A percentile compares a stretch with the other conserved stretches of the same genome.
phyloP scores from a whole-genome alignment of 2,888 invertebrate species.

The Tortrix viridana region DNA sequence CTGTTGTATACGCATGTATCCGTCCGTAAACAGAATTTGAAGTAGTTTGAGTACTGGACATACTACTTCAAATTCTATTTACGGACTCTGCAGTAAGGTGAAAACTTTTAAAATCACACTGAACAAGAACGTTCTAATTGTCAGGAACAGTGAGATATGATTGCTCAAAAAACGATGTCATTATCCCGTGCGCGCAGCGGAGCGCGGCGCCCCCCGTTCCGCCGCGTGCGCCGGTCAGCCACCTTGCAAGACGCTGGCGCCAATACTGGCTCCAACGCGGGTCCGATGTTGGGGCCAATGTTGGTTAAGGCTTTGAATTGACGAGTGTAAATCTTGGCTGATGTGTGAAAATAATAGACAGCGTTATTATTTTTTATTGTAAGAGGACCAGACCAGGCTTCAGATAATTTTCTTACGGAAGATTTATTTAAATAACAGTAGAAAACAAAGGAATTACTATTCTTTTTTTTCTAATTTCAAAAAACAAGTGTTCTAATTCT shows the following conservation, averaged over 20 bases:
- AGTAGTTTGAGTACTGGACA: too few relatives aligned
- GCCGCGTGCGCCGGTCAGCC: conserved; percentile 66
- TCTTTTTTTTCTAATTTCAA: too few relatives aligned
- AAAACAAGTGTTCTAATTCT: too few relatives aligned
- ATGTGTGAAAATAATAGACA: too few relatives aligned
- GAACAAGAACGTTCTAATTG: conserved; percentile 31
- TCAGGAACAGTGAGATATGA: conserved; percentile 72
- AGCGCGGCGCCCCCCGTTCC: conserved; percentile 60
- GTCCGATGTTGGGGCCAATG: conserved; percentile 6
- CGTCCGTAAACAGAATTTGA: too few relatives aligned
- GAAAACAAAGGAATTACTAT: too few relatives aligned
- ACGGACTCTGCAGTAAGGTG: neutral
- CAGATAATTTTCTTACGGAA: too few relatives aligned
- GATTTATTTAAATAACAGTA: too few relatives aligned
- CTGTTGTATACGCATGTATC: too few relatives aligned
- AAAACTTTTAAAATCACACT: neutral
- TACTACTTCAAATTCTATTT: neutral
- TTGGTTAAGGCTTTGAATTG: neutral
- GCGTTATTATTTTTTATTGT: too few relatives aligned
- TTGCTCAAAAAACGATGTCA: conserved; percentile 69
- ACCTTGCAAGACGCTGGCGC: conserved; percentile 53
- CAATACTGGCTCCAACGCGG: conserved; percentile 36
- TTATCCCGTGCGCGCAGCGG: conserved; percentile 55
- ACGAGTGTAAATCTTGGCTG: too few relatives aligned
- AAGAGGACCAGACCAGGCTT: too few relatives aligned